These are phyloP conservation scores for Chrysotoxum bicinctum DNA, from an alignment of 2,888 invertebrate species.

Conservation along the genomic window DNA sequence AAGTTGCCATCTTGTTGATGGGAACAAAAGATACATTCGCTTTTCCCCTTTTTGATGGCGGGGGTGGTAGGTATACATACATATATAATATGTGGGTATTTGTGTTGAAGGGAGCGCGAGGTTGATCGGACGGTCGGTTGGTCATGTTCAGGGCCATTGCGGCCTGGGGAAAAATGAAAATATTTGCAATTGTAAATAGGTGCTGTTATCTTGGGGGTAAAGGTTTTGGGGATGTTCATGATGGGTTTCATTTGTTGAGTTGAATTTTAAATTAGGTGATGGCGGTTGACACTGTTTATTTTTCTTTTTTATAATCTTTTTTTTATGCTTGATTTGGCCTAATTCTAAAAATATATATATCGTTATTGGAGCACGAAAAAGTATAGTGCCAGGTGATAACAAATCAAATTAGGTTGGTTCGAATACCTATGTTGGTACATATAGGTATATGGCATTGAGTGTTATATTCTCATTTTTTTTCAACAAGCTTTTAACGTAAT, in stretches of 20 bases:
- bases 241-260: slow-evolving; percentile 55
- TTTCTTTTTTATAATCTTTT: neutral
- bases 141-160: slow-evolving; percentile 48
- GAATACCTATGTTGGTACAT: too few species aligned
- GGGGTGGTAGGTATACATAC: slow-evolving; percentile 2
- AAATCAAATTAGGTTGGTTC: neutral
- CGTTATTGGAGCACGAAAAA: neutral
- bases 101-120: slow-evolving; percentile 62
- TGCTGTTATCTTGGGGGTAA: slow-evolving; percentile 75
- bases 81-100: neutral
- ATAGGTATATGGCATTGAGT: too few species aligned
- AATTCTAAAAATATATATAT: neutral
- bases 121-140: slow-evolving; percentile 45
- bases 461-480: too few species aligned
- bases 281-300: slow-evolving; percentile 81
- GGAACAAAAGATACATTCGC: slow-evolving; percentile 78
- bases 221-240: slow-evolving; percentile 20
- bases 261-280: slow-evolving; percentile 79
- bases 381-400: neutral
- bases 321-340: neutral
- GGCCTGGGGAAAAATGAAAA: slow-evolving; percentile 70
- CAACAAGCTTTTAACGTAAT: too few species aligned
- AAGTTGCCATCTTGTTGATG: slow-evolving; percentile 82
- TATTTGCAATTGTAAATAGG: slow-evolving; percentile 80
- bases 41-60: slow-evolving; percentile 58